Evolutionary conservation across 2,797 vertebrate species (phyloP).

Genomic region (Amblyraja radiata): DNA sequence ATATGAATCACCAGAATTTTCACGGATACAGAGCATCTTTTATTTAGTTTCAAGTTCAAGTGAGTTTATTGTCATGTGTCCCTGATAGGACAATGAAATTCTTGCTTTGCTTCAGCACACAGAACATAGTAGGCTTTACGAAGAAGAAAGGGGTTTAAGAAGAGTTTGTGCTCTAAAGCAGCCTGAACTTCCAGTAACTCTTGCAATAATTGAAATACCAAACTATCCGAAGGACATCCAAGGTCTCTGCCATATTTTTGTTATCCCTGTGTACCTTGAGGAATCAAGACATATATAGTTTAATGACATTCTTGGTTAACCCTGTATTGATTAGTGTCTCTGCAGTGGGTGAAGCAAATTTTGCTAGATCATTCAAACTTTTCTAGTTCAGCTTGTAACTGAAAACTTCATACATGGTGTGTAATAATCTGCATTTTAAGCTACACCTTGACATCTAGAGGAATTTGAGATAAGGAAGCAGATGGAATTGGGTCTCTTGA

Average conservation of each 20-base stretch:
- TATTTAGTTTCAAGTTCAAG: background rate
- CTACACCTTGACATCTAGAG: background rate
- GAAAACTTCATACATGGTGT: background rate
- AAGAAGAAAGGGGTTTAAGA: background rate
- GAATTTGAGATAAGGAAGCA: no score
- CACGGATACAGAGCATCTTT: background rate
- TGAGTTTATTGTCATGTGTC: no score
- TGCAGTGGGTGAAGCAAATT: background rate
- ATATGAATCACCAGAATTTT: background rate
- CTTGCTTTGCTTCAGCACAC: no score
- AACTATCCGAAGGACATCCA: background rate
- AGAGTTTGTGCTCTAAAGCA: no score
- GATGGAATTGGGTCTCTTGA: no score
- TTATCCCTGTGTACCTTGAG: background rate
- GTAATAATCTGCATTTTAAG: background rate
- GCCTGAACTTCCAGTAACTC: no score
- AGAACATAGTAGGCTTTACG: no score
- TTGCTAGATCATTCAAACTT: background rate
- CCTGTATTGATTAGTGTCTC: background rate
- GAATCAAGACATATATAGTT: background rate
- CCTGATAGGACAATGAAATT: no score
- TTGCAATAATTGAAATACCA: background rate
- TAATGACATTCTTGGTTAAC: background rate
- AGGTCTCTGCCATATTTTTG: background rate
- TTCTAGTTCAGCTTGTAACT: background rate